Evolutionary conservation across 2,888 invertebrate species (phyloP).

Genomic region (Congeria kusceri): DNA sequence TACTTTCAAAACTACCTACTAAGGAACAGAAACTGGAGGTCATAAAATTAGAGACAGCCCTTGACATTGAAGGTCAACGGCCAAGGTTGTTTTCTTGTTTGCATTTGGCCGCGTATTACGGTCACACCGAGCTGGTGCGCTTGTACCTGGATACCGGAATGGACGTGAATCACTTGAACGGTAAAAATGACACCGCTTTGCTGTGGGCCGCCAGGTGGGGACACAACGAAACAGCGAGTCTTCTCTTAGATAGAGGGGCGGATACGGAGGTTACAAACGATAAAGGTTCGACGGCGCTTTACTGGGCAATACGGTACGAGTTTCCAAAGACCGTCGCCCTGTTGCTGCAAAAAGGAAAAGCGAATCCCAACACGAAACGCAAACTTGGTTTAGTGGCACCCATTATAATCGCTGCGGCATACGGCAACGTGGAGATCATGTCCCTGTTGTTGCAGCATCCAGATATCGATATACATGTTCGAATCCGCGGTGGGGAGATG

Average conservation of each 20-base stretch:
- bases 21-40: constrained; percentile 43
- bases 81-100: constrained; percentile 77
- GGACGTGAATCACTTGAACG: constrained; percentile 74
- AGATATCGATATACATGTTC: constrained; percentile 75
- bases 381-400: constrained; percentile 83
- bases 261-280: constrained; percentile 79
- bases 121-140: constrained; percentile 66
- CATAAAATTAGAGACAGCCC: constrained; percentile 71
- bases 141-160: constrained; percentile 68
- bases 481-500: constrained; percentile 80
- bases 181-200: constrained; percentile 83
- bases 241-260: constrained; percentile 72
- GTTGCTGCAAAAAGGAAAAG: constrained; percentile 75
- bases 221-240: constrained; percentile 68
- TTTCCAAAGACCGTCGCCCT: constrained; percentile 74
- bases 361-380: constrained; percentile 77
- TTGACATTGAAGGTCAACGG: constrained; percentile 81
- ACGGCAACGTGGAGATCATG: constrained; percentile 77
- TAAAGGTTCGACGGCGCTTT: constrained; percentile 83
- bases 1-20: constrained; percentile 49
- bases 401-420: constrained; percentile 81
- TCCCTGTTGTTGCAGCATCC: constrained; percentile 67
- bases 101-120: constrained; percentile 78
- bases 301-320: constrained; percentile 84
- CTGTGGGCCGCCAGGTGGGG: constrained; percentile 83